These are phyloP conservation scores for Drosophila tristis DNA, from an alignment of 1,140 invertebrate genomes.

Conservation along the genomic window DNA sequence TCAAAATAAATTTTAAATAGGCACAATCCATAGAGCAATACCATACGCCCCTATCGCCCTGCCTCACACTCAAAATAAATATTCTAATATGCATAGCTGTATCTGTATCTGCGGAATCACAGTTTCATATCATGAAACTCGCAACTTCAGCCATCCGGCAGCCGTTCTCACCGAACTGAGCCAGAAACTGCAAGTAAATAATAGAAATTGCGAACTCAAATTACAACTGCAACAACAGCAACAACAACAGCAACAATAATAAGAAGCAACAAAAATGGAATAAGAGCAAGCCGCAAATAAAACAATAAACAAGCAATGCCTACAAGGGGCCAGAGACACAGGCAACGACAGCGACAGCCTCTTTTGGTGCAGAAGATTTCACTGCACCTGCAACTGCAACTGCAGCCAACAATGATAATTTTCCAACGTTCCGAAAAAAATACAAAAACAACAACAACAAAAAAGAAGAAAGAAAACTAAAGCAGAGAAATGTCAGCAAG, in stretches of 20 bases:
- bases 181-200: slow-evolving; percentile 79
- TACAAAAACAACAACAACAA: too few species aligned
- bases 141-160: slow-evolving; percentile 13
- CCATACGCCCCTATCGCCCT: too few species aligned
- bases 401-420: slow-evolving; percentile 68
- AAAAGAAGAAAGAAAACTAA: slow-evolving; percentile 8
- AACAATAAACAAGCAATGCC: slow-evolving; percentile 73
- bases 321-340: slow-evolving; percentile 28
- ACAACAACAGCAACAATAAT: slow-evolving; percentile 31
- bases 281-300: slow-evolving; percentile 60
- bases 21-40: too few species aligned
- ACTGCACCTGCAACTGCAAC: slow-evolving; percentile 50
- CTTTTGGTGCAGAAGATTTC: slow-evolving; percentile 63
- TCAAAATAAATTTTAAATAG: too few species aligned
- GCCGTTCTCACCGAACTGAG: slow-evolving; percentile 60
- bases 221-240: slow-evolving; percentile 52
- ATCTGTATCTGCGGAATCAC: not conserved
- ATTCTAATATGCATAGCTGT: too few species aligned
- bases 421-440: slow-evolving; percentile 67
- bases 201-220: slow-evolving; percentile 67
- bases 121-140: slow-evolving; percentile 28
- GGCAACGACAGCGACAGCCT: slow-evolving; percentile 17
- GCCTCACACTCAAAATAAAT: too few species aligned
- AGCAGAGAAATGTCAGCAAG: slow-evolving; percentile 50
- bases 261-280: slow-evolving; percentile 35